A percentile compares a stretch with the other conserved stretches of the same genome.
These are phyloP conservation scores for Mycetomoellerius zeteki DNA, from an alignment of 1,140 invertebrate genomes.

Conservation along the genomic window DNA sequence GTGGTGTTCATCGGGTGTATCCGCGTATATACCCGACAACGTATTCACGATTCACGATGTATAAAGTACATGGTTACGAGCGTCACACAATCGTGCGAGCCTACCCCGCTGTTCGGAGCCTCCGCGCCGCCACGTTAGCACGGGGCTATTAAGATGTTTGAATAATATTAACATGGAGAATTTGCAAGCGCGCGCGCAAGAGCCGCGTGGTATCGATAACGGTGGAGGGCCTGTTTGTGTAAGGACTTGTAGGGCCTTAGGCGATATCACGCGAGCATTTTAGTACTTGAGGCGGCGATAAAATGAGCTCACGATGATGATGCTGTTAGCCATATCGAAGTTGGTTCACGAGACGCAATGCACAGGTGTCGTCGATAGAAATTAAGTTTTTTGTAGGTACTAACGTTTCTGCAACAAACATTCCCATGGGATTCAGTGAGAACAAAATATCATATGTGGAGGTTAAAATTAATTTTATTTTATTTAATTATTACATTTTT, in stretches of 20 bases:
- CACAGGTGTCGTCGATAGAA: slow-evolving; percentile 45
- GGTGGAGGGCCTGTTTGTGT: background rate
- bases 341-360: slow-evolving; percentile 2
- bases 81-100: slow-evolving; percentile 61
- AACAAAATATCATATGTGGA: background rate
- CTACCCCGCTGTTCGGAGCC: background rate
- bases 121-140: slow-evolving; percentile 48
- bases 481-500: too few relatives aligned
- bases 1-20: slow-evolving; percentile 44
- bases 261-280: slow-evolving; percentile 69
- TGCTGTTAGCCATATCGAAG: slow-evolving; percentile 47
- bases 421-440: background rate
- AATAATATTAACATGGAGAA: slow-evolving; percentile 76
- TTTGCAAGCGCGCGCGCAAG: slow-evolving; percentile 13
- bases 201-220: slow-evolving; percentile 68
- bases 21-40: slow-evolving; percentile 50
- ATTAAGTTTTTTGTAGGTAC: background rate
- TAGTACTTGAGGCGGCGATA: slow-evolving; percentile 73
- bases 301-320: slow-evolving; percentile 66
- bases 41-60: slow-evolving; percentile 69
- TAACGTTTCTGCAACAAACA: background rate
- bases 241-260: background rate
- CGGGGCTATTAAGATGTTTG: slow-evolving; percentile 80
- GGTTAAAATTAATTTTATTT: background rate
- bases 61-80: slow-evolving; percentile 75